These are phyloP conservation scores for Lumbricus terrestris DNA, from an alignment of 2,888 invertebrate genomes.

Conservation along the genomic window DNA sequence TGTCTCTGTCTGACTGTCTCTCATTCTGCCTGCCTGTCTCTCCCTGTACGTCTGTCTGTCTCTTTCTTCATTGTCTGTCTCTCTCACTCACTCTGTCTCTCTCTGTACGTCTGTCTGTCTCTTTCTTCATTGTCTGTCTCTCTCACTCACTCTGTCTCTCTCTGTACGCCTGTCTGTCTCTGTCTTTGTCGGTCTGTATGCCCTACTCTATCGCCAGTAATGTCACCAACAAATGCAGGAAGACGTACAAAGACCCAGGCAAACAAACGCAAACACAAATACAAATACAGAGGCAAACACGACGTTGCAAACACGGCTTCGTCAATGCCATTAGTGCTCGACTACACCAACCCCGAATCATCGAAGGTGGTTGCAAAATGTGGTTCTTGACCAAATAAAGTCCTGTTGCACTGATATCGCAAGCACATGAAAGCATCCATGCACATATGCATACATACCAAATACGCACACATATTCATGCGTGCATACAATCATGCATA, in stretches of 20 bases:
- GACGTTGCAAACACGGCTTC: not conserved
- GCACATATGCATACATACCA: too few species aligned
- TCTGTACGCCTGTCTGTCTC: too few species aligned
- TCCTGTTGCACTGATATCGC: not conserved
- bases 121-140: too few species aligned
- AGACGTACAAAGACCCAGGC: not conserved
- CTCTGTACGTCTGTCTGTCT: too few species aligned
- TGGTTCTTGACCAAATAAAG: not conserved
- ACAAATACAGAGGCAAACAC: not conserved
- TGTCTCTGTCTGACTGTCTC: too few species aligned
- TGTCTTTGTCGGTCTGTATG: not conserved
- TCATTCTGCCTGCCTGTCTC: too few species aligned
- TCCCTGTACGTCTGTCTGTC: too few species aligned
- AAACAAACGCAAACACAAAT: not conserved
- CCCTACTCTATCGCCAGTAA: not conserved
- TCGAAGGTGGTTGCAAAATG: not conserved
- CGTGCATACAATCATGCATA: not conserved
- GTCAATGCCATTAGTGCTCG: not conserved
- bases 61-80: too few species aligned
- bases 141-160: too few species aligned
- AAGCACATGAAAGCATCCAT: too few species aligned
- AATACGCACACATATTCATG: too few species aligned
- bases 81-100: too few species aligned
- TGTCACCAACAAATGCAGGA: not conserved
- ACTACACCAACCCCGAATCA: not conserved